Percentiles rank a stretch among this genome's conserved stretches.
Conservation (phyloP, 2,113 vertebrate genomes). For the Labeo catla region DNA sequence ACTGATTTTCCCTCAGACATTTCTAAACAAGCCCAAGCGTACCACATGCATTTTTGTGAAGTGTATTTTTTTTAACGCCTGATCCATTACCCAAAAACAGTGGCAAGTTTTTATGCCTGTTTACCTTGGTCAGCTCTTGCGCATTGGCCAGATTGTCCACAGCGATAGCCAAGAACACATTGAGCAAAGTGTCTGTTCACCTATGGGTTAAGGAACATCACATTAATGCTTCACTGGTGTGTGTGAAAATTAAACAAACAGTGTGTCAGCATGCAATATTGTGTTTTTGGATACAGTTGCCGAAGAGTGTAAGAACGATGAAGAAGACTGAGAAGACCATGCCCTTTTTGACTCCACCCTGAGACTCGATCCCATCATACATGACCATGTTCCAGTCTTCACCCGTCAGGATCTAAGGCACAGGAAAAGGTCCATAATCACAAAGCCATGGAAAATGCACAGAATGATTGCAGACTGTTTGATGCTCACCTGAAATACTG, state of each 20-base stretch:
- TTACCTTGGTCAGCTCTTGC: conserved; percentile 90
- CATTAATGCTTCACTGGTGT: neutral
- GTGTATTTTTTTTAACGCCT: neutral
- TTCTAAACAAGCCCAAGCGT: neutral
- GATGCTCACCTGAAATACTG: conserved; percentile 90
- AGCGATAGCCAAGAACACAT: conserved; percentile 94
- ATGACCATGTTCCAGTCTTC: conserved; percentile 97
- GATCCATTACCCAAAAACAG: neutral
- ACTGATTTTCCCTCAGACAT: neutral
- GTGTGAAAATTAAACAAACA: conserved; percentile 7
- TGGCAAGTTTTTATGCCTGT: neutral
- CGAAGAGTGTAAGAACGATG: conserved; percentile 95
- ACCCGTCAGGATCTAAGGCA: conserved; percentile 83
- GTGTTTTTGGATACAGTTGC: conserved; percentile 89
- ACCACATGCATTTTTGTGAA: neutral
- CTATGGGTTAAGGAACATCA: conserved; percentile 58
- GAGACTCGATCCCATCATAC: conserved; percentile 94
- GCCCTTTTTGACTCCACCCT: conserved; percentile 92
- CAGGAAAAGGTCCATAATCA: neutral
- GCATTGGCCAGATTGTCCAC: conserved; percentile 95
- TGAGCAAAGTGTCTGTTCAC: conserved; percentile 88
- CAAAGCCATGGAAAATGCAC: neutral
- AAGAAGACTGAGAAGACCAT: conserved; percentile 97
- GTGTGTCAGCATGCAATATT: neutral
- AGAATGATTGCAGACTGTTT: neutral